A percentile compares a stretch with the other conserved stretches of the same genome.
Evolutionary conservation across 2,888 invertebrate genomes (phyloP).

Genomic region (Ophion obscuratus): DNA sequence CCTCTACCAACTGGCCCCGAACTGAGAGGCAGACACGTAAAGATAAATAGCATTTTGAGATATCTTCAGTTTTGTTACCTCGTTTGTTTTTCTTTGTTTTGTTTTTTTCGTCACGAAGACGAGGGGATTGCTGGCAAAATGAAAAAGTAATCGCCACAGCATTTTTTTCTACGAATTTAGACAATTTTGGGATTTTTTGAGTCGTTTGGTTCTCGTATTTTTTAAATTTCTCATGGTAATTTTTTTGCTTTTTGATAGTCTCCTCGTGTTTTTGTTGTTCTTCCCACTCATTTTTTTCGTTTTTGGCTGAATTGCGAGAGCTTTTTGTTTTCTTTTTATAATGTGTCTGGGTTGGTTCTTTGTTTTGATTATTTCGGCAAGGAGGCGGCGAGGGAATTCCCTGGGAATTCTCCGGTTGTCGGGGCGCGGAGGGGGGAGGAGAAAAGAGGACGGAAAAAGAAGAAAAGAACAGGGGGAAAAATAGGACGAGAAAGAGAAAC

Average conservation of each 20-base stretch:
- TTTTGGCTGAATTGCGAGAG: too few relatives aligned
- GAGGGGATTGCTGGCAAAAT: too few relatives aligned
- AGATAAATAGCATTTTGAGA: constrained; percentile 30
- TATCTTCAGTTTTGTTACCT: constrained; percentile 40
- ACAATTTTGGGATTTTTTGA: too few relatives aligned
- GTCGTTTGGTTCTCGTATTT: not conserved
- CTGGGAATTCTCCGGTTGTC: not conserved
- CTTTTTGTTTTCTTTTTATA: too few relatives aligned
- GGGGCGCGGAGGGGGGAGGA: not conserved
- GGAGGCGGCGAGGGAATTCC: not conserved
- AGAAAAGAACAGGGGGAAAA: not conserved
- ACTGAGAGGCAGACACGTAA: constrained; percentile 37
- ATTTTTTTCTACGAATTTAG: too few relatives aligned
- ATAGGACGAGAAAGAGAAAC: constrained; percentile 14
- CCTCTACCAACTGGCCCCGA: constrained; percentile 40
- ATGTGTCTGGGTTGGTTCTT: not conserved
- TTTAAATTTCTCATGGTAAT: too few relatives aligned
- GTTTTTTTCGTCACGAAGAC: not conserved
- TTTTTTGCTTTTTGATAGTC: too few relatives aligned
- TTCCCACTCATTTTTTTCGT: too few relatives aligned
- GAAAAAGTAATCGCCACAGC: too few relatives aligned
- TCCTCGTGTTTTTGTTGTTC: too few relatives aligned
- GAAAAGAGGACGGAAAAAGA: constrained; percentile 10
- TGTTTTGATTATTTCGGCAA: not conserved
- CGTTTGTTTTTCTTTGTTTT: not conserved